phyloP scores from a whole-genome alignment of 2,113 vertebrate genomes.

The Haemorhous mexicanus region DNA sequence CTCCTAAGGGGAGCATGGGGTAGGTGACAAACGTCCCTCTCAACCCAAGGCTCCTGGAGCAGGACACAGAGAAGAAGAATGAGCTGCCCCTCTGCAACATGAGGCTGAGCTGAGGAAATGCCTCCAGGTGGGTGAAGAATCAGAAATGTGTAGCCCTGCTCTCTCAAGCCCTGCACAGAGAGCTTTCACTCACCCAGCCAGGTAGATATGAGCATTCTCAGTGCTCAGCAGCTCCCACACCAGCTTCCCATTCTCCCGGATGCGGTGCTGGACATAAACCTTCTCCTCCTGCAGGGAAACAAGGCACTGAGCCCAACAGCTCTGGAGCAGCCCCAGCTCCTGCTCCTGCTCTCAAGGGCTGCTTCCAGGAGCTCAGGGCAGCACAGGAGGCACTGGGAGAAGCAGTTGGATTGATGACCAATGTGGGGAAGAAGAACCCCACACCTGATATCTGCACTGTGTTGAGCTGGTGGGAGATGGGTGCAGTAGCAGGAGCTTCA shows the following conservation, averaged over 20 bases:
- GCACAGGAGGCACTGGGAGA: background rate
- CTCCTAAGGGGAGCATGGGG: background rate
- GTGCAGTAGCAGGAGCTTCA: background rate
- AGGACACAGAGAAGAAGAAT: background rate
- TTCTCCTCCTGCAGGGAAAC: slow-evolving; percentile 83
- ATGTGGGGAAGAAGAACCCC: background rate
- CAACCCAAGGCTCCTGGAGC: background rate
- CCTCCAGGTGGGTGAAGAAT: background rate
- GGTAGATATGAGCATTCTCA: slow-evolving; percentile 77
- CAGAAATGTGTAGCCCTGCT: background rate
- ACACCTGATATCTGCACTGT: background rate
- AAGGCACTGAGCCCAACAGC: background rate
- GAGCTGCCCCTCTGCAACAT: background rate
- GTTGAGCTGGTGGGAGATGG: background rate
- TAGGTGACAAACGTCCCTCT: background rate
- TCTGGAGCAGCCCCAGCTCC: background rate
- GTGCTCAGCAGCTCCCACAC: slow-evolving; percentile 85
- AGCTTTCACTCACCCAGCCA: slow-evolving; percentile 86
- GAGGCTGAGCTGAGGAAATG: rapidly evolving
- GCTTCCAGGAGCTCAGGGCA: background rate
- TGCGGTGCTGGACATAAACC: slow-evolving; percentile 89
- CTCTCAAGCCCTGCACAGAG: rapidly evolving
- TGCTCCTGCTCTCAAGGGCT: background rate
- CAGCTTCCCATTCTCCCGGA: slow-evolving; percentile 74
- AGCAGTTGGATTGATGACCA: background rate